phyloP scores from a whole-genome alignment of 2,888 invertebrate genomes.

The Gnatocerus cornutus region DNA sequence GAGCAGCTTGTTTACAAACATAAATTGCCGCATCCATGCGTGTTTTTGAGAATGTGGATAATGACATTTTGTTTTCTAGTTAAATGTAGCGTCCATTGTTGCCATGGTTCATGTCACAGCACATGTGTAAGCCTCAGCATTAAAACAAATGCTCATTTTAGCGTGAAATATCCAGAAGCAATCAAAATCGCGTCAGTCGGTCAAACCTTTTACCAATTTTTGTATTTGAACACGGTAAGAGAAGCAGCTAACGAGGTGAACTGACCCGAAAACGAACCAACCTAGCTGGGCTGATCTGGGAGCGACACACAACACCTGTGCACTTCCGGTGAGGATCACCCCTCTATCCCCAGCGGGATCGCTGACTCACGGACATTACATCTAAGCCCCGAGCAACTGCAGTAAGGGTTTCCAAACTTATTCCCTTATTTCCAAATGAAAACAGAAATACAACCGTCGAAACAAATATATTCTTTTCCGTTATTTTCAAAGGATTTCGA shows the following conservation, averaged over 20 bases:
- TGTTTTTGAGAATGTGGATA: background rate
- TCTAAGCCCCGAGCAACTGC: slow-evolving; percentile 23
- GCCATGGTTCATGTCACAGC: slow-evolving; percentile 8
- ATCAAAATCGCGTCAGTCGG: slow-evolving; percentile 46
- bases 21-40: no score
- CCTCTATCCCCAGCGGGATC: slow-evolving; percentile 34
- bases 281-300: slow-evolving; percentile 36
- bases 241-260: slow-evolving; percentile 53
- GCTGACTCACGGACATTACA: slow-evolving; percentile 50
- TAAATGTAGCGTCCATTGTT: background rate
- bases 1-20: no score
- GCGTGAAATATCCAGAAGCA: slow-evolving; percentile 41
- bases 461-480: slow-evolving; percentile 4
- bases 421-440: slow-evolving; percentile 19
- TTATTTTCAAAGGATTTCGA: slow-evolving; percentile 1
- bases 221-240: slow-evolving; percentile 52
- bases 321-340: slow-evolving; percentile 52
- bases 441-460: slow-evolving; percentile 8
- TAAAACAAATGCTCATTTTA: slow-evolving; percentile 39
- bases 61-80: background rate
- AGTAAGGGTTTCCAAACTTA: slow-evolving; percentile 14
- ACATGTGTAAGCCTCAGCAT: slow-evolving; percentile 11
- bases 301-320: slow-evolving; percentile 56
- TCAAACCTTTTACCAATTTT: slow-evolving; percentile 50
- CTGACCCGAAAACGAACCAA: slow-evolving; percentile 55